Evolutionary conservation across 2,113 vertebrate genomes (phyloP).

Genomic region (Pterophyllum scalare): DNA sequence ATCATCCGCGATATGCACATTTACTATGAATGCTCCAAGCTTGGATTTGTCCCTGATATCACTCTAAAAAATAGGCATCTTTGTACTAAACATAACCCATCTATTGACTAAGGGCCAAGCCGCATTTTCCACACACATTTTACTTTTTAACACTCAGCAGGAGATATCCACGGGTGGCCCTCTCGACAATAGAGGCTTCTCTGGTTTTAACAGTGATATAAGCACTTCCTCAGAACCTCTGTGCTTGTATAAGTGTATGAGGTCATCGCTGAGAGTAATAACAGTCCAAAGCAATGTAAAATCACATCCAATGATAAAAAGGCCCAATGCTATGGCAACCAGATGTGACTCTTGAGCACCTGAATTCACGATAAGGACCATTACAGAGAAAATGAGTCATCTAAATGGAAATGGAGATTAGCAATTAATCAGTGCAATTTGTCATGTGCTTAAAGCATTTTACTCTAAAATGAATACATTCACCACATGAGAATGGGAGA

Average conservation of each 20-base stretch:
- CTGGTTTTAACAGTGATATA: constrained; percentile 13
- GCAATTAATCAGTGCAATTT: constrained; percentile 4
- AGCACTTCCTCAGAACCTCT: constrained; percentile 8
- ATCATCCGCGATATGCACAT: constrained; percentile 12
- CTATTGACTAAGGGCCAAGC: neutral
- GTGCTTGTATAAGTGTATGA: neutral
- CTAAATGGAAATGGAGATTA: constrained; percentile 6
- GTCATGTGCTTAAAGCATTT: neutral
- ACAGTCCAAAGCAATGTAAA: neutral
- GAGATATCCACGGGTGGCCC: constrained; percentile 15
- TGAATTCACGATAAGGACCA: neutral
- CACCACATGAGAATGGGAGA: neutral
- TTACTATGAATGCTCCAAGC: constrained; percentile 12
- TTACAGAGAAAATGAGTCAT: neutral
- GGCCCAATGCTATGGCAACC: constrained; percentile 21
- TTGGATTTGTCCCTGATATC: constrained; percentile 34
- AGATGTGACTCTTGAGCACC: neutral
- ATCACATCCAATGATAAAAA: neutral
- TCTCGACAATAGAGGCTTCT: neutral
- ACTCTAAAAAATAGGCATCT: neutral
- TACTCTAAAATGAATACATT: neutral
- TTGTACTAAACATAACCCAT: constrained; percentile 29
- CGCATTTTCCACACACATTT: neutral
- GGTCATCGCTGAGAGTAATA: neutral
- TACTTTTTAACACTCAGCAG: neutral